Conservation (phyloP, 2,113 vertebrate genomes). For the Anhinga anhinga region DNA sequence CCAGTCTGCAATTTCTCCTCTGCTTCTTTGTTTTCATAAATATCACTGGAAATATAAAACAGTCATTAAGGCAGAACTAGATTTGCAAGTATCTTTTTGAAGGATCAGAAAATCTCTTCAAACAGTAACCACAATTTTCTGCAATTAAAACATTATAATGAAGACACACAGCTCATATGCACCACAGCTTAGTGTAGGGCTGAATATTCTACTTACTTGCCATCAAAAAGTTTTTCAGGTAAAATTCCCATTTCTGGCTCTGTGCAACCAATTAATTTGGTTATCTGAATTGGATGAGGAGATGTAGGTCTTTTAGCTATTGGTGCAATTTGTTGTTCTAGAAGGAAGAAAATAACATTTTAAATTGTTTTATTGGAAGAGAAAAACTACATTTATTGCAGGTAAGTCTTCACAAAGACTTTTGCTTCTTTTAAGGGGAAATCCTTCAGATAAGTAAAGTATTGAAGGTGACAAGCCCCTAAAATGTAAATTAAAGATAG, state of each 20-base stretch:
- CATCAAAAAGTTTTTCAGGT: constrained; percentile 75
- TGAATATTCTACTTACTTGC: constrained; percentile 75
- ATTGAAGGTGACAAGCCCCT: not conserved
- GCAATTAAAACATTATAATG: not conserved
- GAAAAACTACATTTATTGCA: not conserved
- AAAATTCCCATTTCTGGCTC: constrained; percentile 72
- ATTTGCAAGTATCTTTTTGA: not conserved
- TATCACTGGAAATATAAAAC: constrained; percentile 55
- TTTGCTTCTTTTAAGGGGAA: not conserved
- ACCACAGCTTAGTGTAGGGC: not conserved
- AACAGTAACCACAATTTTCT: not conserved
- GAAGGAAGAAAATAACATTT: not conserved
- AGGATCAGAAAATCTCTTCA: not conserved
- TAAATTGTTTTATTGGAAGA: not conserved
- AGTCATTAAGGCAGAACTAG: not conserved
- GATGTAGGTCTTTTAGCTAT: constrained; percentile 57
- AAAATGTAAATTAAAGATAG: not conserved
- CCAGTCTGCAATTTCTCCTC: constrained; percentile 63
- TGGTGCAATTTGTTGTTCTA: constrained; percentile 49
- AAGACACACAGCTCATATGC: not conserved
- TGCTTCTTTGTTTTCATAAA: constrained; percentile 66
- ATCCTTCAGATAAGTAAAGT: not conserved
- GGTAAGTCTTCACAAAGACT: not conserved
- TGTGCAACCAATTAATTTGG: constrained; percentile 49
- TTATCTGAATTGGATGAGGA: constrained; percentile 84